Base-by-base conservation (phyloP, 30 jellyfish, hydroid and myxozoan species). In the Catostylus mosaicus region DNA sequence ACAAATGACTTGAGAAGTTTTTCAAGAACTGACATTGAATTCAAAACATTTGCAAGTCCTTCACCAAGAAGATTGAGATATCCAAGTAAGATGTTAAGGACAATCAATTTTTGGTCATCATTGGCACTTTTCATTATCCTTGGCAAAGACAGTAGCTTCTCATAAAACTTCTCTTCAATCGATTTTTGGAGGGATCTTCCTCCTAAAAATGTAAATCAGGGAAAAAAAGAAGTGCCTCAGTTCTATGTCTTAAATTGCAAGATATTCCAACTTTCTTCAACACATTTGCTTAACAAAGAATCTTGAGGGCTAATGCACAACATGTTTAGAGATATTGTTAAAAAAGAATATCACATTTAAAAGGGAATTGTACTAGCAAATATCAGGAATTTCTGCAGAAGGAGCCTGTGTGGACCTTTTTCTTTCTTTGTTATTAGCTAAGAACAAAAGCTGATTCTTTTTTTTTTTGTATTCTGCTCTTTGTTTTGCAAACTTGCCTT, bases 91-190 rank as follows among this genome's bases (percentile, higher is more conserved):
- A 75, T 22, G 30, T 72, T 68, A 11, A 91, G 89, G 34, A 60
- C 40, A 19, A 85, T 78, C 19, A 70, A 43, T 61, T 91, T 91
- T 30, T 85, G 63, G 19, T 73, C 93, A 51, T 91, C 98, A 76
- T 80, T 68, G 3, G 85, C 90, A 36, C 89, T 59, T 36, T 73
- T 51, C 92, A 91, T 85, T 22, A 91, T 52, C 47, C 98, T 75
- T 69, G 98, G 98, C 68, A 91, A 51, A 20, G 96, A 80, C 22
- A 91, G 72, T 16, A 91, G 63, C 36, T 50, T 77, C 14, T 79
- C 78, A 75, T 91, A 68, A 70, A 86, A 47, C 36, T 82, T 85
- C 22, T 79, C 96, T 47, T 85, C 82, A 4, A 85, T 36, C 7
- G 67, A 27, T 47, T 71, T 63, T 16, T 47, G 14, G 1, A 86